Conservation (phyloP, 2,797 vertebrate genomes). For the Premnoplex brunnescens region DNA sequence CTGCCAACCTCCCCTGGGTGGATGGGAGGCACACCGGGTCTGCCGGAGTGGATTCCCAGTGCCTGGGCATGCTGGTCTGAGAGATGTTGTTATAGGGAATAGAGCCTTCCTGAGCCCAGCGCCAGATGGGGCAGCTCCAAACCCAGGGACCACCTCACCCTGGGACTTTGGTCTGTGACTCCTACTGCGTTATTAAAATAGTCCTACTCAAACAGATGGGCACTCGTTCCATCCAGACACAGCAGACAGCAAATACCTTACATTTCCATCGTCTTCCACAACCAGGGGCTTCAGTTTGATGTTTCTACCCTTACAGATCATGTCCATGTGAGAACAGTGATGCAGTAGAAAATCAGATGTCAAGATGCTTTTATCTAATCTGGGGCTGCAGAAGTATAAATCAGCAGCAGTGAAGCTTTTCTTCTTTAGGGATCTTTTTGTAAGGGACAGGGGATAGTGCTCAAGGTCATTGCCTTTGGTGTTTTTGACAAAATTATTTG, state of each 20-base stretch:
- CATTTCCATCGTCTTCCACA: not conserved
- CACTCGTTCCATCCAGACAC: not conserved
- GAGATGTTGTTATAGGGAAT: not conserved
- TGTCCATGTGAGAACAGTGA: not conserved
- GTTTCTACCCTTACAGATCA: not conserved
- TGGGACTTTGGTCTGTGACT: not conserved
- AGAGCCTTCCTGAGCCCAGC: not conserved
- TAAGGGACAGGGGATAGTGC: not conserved
- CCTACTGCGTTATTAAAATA: not conserved
- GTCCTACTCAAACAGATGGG: not conserved
- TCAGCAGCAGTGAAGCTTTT: not conserved
- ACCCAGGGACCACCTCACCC: not conserved
- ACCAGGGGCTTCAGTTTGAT: not conserved
- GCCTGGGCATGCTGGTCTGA: fast-evolving
- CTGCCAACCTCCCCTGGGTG: fast-evolving
- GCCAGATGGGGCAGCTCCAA: not conserved
- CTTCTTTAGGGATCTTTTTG: not conserved
- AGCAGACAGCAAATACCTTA: not conserved
- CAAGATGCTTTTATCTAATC: not conserved
- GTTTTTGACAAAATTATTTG: slow-evolving; percentile 50
- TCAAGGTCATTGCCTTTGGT: slow-evolving; percentile 36
- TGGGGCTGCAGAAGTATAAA: not conserved
- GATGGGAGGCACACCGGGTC: fast-evolving
- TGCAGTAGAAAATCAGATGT: not conserved
- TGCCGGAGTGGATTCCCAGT: not conserved